Evolutionary conservation across 2,113 vertebrate genomes (phyloP).

Genomic region (Strigops habroptila): DNA sequence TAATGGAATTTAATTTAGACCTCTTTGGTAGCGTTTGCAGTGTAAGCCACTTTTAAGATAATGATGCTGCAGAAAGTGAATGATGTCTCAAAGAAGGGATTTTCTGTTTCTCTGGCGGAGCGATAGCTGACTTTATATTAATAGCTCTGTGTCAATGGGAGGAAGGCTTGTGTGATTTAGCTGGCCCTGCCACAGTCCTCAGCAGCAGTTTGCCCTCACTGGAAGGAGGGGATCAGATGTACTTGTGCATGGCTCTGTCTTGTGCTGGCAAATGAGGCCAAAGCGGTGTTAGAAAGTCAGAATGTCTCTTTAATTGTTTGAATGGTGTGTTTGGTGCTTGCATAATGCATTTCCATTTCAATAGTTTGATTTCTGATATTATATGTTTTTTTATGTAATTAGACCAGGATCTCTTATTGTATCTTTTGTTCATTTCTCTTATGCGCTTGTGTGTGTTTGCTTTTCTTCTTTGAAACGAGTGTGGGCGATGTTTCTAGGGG

Average conservation of each 20-base stretch:
- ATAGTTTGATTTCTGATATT: background rate
- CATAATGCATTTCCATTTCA: background rate
- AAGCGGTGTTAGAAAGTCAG: background rate
- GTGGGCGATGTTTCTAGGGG: background rate
- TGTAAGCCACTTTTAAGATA: background rate
- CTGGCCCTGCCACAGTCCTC: background rate
- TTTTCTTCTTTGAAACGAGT: background rate
- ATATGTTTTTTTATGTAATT: background rate
- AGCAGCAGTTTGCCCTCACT: background rate
- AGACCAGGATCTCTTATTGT: background rate
- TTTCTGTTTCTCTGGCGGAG: background rate
- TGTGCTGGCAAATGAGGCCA: background rate
- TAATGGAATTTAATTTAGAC: background rate
- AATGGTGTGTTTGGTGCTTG: background rate
- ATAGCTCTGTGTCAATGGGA: background rate
- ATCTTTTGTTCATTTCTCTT: background rate
- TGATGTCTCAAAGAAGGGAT: background rate
- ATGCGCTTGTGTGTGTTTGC: rapidly evolving
- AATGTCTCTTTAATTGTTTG: background rate
- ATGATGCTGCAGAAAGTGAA: background rate
- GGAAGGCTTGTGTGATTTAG: background rate
- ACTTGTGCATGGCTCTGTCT: rapidly evolving
- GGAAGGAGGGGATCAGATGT: rapidly evolving
- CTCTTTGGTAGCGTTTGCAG: background rate
- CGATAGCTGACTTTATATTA: rapidly evolving